Conservation (phyloP, 2,888 invertebrate genomes). For the Electrophaes corylata region DNA sequence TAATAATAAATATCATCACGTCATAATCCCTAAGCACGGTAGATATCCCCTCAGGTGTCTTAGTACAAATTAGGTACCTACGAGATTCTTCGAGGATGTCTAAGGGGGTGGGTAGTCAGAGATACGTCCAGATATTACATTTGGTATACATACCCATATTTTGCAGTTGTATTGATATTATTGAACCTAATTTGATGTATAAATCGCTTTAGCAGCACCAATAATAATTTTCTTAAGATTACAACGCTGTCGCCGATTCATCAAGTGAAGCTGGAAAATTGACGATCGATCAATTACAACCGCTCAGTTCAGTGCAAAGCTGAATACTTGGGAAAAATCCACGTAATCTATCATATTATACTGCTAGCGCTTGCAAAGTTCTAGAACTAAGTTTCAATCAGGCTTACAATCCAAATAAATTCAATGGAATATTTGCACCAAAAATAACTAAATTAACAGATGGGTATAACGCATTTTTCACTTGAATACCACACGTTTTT, state of each 20-base stretch:
- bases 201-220: constrained; percentile 25
- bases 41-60: too few species aligned
- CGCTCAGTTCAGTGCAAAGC: constrained; percentile 26
- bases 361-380: constrained; percentile 19
- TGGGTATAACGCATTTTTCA: too few species aligned
- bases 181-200: too few species aligned
- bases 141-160: too few species aligned
- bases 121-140: too few species aligned
- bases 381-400: constrained; percentile 10
- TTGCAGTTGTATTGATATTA: too few species aligned
- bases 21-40: too few species aligned
- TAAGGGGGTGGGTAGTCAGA: too few species aligned
- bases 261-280: constrained; percentile 34
- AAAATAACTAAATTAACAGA: neutral
- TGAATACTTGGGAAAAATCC: constrained; percentile 35
- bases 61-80: too few species aligned
- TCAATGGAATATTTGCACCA: neutral
- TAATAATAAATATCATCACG: too few species aligned
- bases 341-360: constrained; percentile 34
- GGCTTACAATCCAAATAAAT: neutral
- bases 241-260: constrained; percentile 37
- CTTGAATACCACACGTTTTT: too few species aligned
- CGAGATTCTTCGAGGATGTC: too few species aligned
- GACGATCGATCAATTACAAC: constrained; percentile 39
- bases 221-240: constrained; percentile 35